Base-by-base conservation (phyloP, 1,140 invertebrate genomes). In the Neodiprion pinetum region DNA sequence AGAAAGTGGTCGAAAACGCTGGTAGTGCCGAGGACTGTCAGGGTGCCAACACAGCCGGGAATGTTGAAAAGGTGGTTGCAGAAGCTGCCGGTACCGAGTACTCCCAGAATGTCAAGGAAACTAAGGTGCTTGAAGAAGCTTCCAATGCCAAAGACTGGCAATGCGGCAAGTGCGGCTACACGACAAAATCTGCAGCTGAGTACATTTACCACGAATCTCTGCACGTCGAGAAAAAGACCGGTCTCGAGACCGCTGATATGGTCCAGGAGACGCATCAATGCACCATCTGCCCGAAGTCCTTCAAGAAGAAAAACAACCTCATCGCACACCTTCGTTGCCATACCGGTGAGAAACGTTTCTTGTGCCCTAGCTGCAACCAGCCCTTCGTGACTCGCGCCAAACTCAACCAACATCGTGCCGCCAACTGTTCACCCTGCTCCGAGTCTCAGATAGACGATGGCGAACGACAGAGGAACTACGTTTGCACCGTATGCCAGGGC, bases 301-400 rank as follows among this genome's bases (percentile, higher is more conserved):
- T 96, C 76, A 90, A 87, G 12, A 95, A 94, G 80, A 84, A 90
- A 1, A 12, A 61, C 11, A 92, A 93, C 0, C 85, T 96, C 12
- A 88, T 91, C 1, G 90, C 91, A 48, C 95, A 96, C 82, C 87
- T 95, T 65, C 89, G 92, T 28, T 89, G 90, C 48, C 95, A 95
- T 80, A 95, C 94, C 0, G 92, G 93, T 21, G 96, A 97, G 81
- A 93, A 94, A 76, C 94, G 95, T 0, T 95, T 91, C 76, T 81
- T 90, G 21, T 95, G 94, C 75, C 74, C 80, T 0, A 85, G 87
- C 0, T 95, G 94, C 81, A 80, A 80, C 0, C 82, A 88, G 0
- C 90, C 91, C 53, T 97, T 97, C 82, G 92, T 91, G 0, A 88
- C 92, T 17, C 90, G 91, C 76, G 90, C 90, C 47, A 92, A 91